A percentile compares a stretch with the other conserved stretches of the same genome.
phyloP scores from a whole-genome alignment of 2,113 vertebrate genomes.

The Mesocricetus auratus region DNA sequence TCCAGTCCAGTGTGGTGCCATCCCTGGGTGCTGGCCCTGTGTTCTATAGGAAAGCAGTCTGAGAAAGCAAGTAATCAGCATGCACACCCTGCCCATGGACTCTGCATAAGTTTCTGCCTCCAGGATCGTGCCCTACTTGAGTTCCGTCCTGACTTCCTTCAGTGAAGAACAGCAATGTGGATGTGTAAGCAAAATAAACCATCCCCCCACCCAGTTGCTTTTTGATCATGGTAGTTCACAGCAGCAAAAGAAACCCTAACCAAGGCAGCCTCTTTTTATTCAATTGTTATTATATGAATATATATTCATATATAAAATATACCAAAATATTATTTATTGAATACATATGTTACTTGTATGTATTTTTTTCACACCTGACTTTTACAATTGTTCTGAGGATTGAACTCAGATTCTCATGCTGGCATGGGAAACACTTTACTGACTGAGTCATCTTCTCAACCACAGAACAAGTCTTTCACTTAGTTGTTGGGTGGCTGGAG shows the following conservation, averaged over 20 bases:
- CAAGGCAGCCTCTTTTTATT: neutral
- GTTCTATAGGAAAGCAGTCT: neutral
- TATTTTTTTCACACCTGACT: neutral
- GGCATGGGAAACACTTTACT: neutral
- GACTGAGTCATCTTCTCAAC: neutral
- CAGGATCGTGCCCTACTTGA: neutral
- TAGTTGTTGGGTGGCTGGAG: neutral
- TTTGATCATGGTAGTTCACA: neutral
- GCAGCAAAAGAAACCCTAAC: neutral
- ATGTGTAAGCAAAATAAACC: neutral
- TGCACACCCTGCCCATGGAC: too few relatives aligned
- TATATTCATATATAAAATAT: too few relatives aligned
- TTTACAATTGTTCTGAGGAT: neutral
- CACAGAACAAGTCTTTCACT: neutral
- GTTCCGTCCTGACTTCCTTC: neutral
- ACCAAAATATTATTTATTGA: neutral
- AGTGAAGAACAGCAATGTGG: neutral
- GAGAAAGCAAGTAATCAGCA: neutral
- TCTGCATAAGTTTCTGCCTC: neutral
- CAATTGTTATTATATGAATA: neutral
- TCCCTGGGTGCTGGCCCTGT: neutral
- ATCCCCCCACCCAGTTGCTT: neutral
- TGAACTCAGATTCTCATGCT: neutral
- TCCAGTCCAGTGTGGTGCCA: neutral
- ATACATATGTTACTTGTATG: neutral